phyloP scores from a whole-genome alignment of 2,888 invertebrate species.

The Polyommatus iphigenia region DNA sequence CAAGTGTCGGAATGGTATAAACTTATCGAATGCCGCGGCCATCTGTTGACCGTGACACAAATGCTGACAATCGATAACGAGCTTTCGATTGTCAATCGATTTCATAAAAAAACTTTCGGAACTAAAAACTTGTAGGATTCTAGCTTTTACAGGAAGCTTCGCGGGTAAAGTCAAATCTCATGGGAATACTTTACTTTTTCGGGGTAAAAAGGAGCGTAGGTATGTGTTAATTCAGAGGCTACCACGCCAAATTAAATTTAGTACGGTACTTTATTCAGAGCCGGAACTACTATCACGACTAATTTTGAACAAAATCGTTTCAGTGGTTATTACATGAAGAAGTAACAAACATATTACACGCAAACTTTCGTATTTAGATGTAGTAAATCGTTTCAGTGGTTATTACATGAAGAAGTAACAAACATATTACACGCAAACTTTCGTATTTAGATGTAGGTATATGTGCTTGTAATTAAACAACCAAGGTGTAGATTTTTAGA shows the following conservation, averaged over 20 bases:
- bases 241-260: too few relatives aligned
- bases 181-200: background rate
- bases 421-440: too few relatives aligned
- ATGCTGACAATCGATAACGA: background rate
- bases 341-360: background rate
- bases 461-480: too few relatives aligned
- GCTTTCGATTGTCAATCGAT: conserved; percentile 9
- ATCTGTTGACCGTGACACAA: conserved; percentile 9
- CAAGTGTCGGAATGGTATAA: conserved; percentile 7
- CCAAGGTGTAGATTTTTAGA: too few relatives aligned
- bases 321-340: background rate
- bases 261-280: too few relatives aligned
- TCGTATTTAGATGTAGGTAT: too few relatives aligned
- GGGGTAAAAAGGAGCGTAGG: background rate
- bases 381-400: too few relatives aligned
- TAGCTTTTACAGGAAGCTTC: background rate
- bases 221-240: too few relatives aligned
- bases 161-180: background rate
- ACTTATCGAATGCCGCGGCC: conserved; percentile 9
- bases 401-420: too few relatives aligned
- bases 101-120: background rate
- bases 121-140: background rate
- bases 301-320: background rate
- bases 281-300: too few relatives aligned
- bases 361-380: background rate